These are phyloP conservation scores for Sturmia bella DNA, from an alignment of 2,888 invertebrate species.

Conservation along the genomic window DNA sequence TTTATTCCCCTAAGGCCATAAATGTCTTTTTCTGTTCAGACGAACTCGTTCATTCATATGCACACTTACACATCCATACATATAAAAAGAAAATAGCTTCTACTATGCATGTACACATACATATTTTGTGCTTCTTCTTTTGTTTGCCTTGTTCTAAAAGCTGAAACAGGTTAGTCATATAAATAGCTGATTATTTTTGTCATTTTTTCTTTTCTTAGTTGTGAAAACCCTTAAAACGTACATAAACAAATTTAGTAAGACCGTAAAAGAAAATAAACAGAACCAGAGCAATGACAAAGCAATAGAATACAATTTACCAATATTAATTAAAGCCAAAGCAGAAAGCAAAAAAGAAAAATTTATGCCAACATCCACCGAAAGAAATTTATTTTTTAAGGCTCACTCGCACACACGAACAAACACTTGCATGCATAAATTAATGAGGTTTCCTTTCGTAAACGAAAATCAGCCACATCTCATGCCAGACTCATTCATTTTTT, in stretches of 20 bases:
- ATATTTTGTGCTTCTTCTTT: background rate
- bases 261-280: background rate
- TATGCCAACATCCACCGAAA: slow-evolving; percentile 11
- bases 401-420: background rate
- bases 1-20: too few species aligned
- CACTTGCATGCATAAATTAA: background rate
- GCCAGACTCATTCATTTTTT: background rate
- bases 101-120: too few species aligned
- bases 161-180: slow-evolving; percentile 30
- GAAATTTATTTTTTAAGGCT: background rate
- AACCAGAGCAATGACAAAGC: background rate
- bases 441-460: background rate
- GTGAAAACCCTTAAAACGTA: slow-evolving; percentile 6
- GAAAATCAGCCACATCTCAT: background rate
- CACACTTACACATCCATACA: too few species aligned
- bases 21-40: too few species aligned
- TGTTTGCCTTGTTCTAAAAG: background rate
- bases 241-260: background rate
- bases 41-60: too few species aligned
- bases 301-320: slow-evolving; percentile 23
- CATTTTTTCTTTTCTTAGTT: background rate
- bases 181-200: background rate
- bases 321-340: slow-evolving; percentile 6
- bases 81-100: background rate
- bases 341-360: background rate